These are phyloP conservation scores for Mycteria americana DNA, from an alignment of 2,797 vertebrate species.

Conservation along the genomic window DNA sequence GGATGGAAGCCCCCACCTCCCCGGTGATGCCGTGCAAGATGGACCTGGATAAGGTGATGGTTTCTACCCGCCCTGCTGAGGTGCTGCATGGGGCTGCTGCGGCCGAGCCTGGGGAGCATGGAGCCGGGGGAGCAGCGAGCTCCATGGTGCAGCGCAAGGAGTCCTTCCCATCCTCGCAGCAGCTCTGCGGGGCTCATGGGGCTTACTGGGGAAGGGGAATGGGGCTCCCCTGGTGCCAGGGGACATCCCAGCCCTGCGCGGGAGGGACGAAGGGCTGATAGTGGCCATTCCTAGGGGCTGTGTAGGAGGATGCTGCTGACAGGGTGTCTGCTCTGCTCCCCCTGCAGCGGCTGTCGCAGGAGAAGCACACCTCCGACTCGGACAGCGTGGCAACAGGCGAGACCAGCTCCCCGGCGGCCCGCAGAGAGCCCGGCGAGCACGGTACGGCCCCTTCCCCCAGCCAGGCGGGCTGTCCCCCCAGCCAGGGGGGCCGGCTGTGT, in stretches of 20 bases:
- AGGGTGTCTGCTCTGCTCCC: neutral
- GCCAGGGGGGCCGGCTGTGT: accelerated
- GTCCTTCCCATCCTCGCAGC: neutral
- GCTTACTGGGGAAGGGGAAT: neutral
- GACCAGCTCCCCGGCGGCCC: constrained; percentile 48
- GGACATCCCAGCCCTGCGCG: neutral
- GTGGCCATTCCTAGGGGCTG: neutral
- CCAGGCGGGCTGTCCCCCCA: neutral
- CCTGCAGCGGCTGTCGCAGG: constrained; percentile 82
- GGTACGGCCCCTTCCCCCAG: constrained; percentile 57
- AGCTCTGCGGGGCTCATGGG: neutral
- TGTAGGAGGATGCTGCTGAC: neutral
- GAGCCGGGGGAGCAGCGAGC: neutral
- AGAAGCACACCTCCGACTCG: constrained; percentile 90
- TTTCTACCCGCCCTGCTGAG: neutral
- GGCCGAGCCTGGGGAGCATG: accelerated
- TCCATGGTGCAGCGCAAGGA: accelerated
- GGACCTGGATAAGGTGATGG: constrained; percentile 90
- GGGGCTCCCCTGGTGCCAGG: neutral
- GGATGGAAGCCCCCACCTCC: constrained; percentile 81
- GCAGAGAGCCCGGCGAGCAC: constrained; percentile 74
- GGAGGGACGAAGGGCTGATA: neutral
- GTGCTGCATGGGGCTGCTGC: neutral
- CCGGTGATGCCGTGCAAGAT: constrained; percentile 87
- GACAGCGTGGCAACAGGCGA: constrained; percentile 85